Conservation (phyloP, 2,113 vertebrate species). For the Aphyosemion australe region DNA sequence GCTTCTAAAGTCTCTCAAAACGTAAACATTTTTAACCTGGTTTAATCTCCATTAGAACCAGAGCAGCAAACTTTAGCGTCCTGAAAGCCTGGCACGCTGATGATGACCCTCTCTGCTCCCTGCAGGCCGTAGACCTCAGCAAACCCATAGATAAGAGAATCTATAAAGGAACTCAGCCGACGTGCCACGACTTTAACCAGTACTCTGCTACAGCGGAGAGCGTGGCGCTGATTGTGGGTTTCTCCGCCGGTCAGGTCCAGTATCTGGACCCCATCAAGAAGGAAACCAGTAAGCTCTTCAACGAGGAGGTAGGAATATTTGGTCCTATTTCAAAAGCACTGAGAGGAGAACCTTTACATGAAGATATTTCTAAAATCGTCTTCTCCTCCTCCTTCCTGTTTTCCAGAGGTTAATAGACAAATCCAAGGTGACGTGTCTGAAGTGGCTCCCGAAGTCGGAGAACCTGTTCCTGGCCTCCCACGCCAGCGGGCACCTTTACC, state of each 20-base stretch:
- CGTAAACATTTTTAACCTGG: too few relatives aligned
- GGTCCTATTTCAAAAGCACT: too few relatives aligned
- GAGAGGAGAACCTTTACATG: too few relatives aligned
- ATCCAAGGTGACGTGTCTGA: slow-evolving; percentile 89
- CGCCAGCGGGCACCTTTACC: slow-evolving; percentile 92
- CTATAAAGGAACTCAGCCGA: slow-evolving; percentile 92
- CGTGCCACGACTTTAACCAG: slow-evolving; percentile 94
- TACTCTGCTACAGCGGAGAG: slow-evolving; percentile 86
- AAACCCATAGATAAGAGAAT: slow-evolving; percentile 93
- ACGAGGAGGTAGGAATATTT: slow-evolving; percentile 84
- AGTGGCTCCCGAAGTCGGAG: slow-evolving; percentile 89
- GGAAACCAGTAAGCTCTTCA: slow-evolving; percentile 90
- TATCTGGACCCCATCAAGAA: slow-evolving; percentile 93
- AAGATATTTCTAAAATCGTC: not conserved
- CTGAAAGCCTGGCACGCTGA: not conserved
- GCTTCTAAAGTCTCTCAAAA: too few relatives aligned
- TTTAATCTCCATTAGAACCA: too few relatives aligned
- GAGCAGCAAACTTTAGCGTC: too few relatives aligned
- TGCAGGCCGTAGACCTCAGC: slow-evolving; percentile 89
- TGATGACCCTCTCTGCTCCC: not conserved
- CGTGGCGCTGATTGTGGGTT: slow-evolving; percentile 89
- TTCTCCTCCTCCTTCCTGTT: slow-evolving; percentile 6
- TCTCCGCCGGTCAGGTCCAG: slow-evolving; percentile 91
- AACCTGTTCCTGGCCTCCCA: slow-evolving; percentile 90
- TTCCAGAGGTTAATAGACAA: slow-evolving; percentile 91